Evolutionary conservation across 2,888 invertebrate species (phyloP), one percentile per base, ranked within the genome.

Genomic region (Anticlea derivata): DNA sequence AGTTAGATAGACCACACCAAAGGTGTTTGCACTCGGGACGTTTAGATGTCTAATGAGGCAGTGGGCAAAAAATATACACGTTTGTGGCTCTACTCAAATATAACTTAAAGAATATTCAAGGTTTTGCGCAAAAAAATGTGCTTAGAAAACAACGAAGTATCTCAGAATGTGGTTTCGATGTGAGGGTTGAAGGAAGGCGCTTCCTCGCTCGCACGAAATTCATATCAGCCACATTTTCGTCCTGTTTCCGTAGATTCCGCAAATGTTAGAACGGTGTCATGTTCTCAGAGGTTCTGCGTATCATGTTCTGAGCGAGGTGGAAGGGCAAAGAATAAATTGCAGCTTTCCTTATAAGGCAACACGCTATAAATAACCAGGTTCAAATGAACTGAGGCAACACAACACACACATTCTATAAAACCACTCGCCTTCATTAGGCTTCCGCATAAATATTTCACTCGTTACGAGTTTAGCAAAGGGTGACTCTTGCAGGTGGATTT

Each of bases 321-420:
- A 38, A 44, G 27, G 24, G 13, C 13, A 30, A 23, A 24, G 11
- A 24, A 24, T 33, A 29, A 24, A 38, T 44, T n/a, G 31, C 38
- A 20, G 17, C n/a, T n/a, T 35, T 7, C 30, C 46, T 30, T 27
- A 13, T 52, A 56, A 65, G 61, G 60, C 59, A 58, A 51, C 57
- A 39, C 24, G 63, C 67, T 70, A 76, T 72, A 75, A 77, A 77
- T 74, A 78, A 60, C 70, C 57, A 59, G 51, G 61, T 65, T 68
- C 59, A 63, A 67, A 66, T 66, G 65, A 68, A 66, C 58, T 60
- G 61, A 47, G 61, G 55, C 66, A 58, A 70, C 70, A 71, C n/a
- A n/a, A n/a, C n/a, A n/a, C n/a, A n/a, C n/a, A n/a, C n/a, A n/a
- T n/a, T n/a, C n/a, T n/a, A n/a, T n/a, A n/a, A n/a, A 73, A 73